Base-by-base conservation (phyloP, 1,140 invertebrate species). In the Latrodectus geometricus region DNA sequence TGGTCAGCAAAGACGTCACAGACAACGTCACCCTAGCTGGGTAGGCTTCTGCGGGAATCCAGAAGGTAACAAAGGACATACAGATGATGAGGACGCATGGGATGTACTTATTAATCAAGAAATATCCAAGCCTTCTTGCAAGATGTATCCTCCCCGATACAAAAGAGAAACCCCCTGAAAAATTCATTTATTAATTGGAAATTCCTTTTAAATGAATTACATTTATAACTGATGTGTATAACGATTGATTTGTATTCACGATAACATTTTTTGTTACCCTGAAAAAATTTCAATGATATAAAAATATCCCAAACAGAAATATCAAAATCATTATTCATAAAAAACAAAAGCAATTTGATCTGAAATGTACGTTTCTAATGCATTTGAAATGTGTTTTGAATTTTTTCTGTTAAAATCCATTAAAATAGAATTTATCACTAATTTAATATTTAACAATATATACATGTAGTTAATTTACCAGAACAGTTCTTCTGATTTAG, bases 1-100 rank as follows among this genome's bases (percentile, higher is more conserved):
- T 92, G 0, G 93, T 93, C 8, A 93, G 90, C 8, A 93, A 90
- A 0, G 94, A 94, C 9, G 93, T 94, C 50, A 94, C 93, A 14
- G 93, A 92, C 8, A 94, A 89, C 5, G 93, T 93, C 12, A 89
- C 89, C 23, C 89, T 61, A 9, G 87, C 89, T 21, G 89, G 89
- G 77, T 88, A 89, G 15, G 84, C 89, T 65, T 87, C 72, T 3
- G 88, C 77, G 11, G 88, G 88, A 35, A 89, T 87, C 88, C 88
- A 89, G 54, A 89, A 89, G 1, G 88, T 88, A 17, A 89, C 72
- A 56, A 88, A 89, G 11, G 88, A 87, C 73, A 87, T 88, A 12
- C 87, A 77, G 7, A 89, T 88, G 8, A 88, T 84, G 8, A 89
- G 73, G 48, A 89, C 84, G 48, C 86, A 89, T 4, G 89, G 89